Percentiles rank a stretch among this genome's conserved stretches.
These are phyloP conservation scores for Atta texana DNA, from an alignment of 1,140 invertebrate species.

Conservation along the genomic window DNA sequence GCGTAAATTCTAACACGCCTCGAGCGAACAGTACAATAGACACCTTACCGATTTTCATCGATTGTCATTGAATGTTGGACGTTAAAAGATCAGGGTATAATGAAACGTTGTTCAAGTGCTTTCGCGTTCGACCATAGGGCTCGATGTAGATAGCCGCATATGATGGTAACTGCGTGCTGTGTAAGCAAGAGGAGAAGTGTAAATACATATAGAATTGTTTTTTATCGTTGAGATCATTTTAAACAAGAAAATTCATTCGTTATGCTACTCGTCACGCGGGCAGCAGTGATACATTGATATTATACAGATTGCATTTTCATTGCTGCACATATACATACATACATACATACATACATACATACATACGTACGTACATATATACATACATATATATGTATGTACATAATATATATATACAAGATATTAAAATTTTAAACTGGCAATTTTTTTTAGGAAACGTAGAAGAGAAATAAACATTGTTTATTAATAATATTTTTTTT, in stretches of 20 bases:
- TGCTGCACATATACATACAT: constrained; percentile 52
- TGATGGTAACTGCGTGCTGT: constrained; percentile 57
- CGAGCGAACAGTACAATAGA: constrained; percentile 53
- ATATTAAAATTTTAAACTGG: constrained; percentile 60
- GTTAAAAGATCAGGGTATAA: constrained; percentile 24
- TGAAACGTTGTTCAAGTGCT: constrained; percentile 50
- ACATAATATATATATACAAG: constrained; percentile 37
- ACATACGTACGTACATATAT: constrained; percentile 32
- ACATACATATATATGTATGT: constrained; percentile 30
- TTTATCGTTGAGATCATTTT: constrained; percentile 74
- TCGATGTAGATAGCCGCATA: constrained; percentile 54
- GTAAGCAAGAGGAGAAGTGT: constrained; percentile 60
- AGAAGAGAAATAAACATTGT: background rate
- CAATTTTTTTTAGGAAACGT: background rate
- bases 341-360: constrained; percentile 32
- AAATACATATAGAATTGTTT: constrained; percentile 76
- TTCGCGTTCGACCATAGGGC: constrained; percentile 42
- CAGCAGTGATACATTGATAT: constrained; percentile 68
- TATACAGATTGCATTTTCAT: constrained; percentile 56
- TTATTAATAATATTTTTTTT: constrained; percentile 13
- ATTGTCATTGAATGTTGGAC: constrained; percentile 67
- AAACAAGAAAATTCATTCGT: constrained; percentile 64
- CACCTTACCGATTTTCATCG: constrained; percentile 68
- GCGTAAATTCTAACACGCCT: constrained; percentile 70
- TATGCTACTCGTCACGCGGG: constrained; percentile 73